A percentile compares a stretch with the other conserved stretches of the same genome.
phyloP scores from a whole-genome alignment of 2,113 vertebrate species.

The Ictidomys tridecemlineatus region DNA sequence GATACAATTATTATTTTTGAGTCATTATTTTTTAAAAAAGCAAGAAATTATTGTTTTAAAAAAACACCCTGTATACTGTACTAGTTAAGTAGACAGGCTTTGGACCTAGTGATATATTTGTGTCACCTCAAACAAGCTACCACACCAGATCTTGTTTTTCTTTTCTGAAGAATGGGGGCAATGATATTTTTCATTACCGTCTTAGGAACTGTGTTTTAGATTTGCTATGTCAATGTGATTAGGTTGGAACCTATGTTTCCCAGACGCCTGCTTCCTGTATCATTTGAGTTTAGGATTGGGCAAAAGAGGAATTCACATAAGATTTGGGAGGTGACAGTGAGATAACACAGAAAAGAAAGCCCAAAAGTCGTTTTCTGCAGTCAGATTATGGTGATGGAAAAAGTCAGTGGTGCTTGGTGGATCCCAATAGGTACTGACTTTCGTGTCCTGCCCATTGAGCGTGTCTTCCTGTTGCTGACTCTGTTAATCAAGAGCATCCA shows the following conservation, averaged over 20 bases:
- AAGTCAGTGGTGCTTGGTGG: neutral
- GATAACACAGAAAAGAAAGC: neutral
- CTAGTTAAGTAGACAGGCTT: neutral
- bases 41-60: neutral
- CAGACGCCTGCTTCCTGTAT: neutral
- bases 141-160: neutral
- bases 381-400: neutral
- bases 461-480: neutral
- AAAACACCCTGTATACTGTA: neutral
- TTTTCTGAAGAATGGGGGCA: constrained; percentile 19
- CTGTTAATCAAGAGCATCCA: neutral
- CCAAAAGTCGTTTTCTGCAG: neutral
- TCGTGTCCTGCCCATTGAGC: fast-evolving
- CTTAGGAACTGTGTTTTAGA: neutral
- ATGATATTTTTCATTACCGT: neutral
- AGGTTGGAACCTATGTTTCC: neutral
- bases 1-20: neutral
- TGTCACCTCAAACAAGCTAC: neutral
- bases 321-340: neutral
- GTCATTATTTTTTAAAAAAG: neutral
- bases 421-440: neutral
- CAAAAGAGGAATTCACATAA: neutral
- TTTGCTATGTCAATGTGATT: neutral
- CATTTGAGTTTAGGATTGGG: constrained; percentile 5
- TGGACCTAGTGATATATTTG: neutral